Evolutionary conservation across 2,888 invertebrate species (phyloP).

Genomic region (Morpho helenor): DNA sequence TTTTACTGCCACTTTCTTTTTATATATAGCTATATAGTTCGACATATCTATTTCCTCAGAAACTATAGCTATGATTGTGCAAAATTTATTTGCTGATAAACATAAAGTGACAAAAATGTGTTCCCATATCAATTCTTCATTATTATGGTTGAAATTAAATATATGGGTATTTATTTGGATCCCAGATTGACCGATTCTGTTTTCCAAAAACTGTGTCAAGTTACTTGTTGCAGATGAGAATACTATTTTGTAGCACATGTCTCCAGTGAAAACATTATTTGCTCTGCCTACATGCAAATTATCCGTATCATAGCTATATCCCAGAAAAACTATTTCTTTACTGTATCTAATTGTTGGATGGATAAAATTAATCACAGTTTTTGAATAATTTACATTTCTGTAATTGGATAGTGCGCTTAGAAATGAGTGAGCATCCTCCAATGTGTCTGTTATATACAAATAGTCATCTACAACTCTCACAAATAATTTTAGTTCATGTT

Average conservation of each 20-base stretch:
- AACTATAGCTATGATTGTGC: conserved; percentile 61
- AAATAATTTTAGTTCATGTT: conserved; percentile 49
- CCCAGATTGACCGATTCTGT: conserved; percentile 64
- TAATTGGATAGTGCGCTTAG: conserved; percentile 54
- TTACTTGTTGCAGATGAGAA: conserved; percentile 54
- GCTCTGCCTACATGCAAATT: conserved; percentile 61
- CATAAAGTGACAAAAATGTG: conserved; percentile 65
- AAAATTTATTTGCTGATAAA: conserved; percentile 71
- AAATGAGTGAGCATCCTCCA: conserved; percentile 55
- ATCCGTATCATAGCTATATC: conserved; percentile 58
- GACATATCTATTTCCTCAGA: conserved; percentile 49
- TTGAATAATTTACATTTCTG: conserved; percentile 62
- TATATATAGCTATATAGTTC: conserved; percentile 51
- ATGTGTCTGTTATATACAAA: conserved; percentile 63
- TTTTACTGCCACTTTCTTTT: conserved; percentile 63
- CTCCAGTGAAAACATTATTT: conserved; percentile 56
- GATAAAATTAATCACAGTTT: conserved; percentile 63
- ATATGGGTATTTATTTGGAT: conserved; percentile 64
- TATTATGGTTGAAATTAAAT: conserved; percentile 60
- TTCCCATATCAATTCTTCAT: conserved; percentile 57
- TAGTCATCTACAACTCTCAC: conserved; percentile 71
- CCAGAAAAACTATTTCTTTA: conserved; percentile 59
- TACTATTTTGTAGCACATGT: conserved; percentile 69
- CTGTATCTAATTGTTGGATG: conserved; percentile 44
- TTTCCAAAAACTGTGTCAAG: conserved; percentile 57